A percentile compares a stretch with the other conserved stretches of the same genome.
phyloP scores from a whole-genome alignment of 1,140 invertebrate genomes.

The Heterodera carotae region DNA sequence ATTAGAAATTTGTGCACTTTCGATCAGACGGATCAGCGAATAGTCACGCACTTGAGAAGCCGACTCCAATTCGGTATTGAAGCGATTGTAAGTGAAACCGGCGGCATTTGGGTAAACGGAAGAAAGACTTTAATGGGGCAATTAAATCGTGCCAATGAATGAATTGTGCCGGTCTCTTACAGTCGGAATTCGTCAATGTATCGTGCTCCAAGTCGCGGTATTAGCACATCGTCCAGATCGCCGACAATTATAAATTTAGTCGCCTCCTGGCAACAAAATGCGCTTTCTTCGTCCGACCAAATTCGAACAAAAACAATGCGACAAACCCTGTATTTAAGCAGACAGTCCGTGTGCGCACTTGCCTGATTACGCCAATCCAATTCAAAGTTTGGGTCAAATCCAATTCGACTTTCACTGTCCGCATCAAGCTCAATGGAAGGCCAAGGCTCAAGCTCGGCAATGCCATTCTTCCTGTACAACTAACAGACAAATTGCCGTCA shows the following conservation, averaged over 20 bases:
- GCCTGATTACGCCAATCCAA: conserved; percentile 58
- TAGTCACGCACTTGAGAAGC: conserved; percentile 10
- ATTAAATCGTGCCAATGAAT: not conserved
- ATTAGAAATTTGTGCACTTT: conserved; percentile 32
- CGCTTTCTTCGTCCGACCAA: not conserved
- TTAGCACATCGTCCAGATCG: conserved; percentile 56
- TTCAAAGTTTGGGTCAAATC: conserved; percentile 55
- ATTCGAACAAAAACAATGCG: too few species aligned
- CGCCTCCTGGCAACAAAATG: conserved; percentile 44
- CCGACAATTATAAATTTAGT: conserved; percentile 56
- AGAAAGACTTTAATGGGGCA: not conserved
- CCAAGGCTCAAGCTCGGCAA: conserved; percentile 47
- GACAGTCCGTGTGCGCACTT: conserved; percentile 58
- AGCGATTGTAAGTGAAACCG: conserved; percentile 52
- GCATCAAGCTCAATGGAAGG: conserved; percentile 36
- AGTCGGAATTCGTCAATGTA: conserved; percentile 53
- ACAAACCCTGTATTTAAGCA: conserved; percentile 57
- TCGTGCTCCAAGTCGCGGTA: conserved; percentile 47
- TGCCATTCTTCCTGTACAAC: conserved; percentile 42
- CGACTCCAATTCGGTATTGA: conserved; percentile 47
- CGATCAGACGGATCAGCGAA: not conserved
- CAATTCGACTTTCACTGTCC: not conserved
- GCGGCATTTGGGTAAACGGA: conserved; percentile 39
- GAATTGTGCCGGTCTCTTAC: not conserved
- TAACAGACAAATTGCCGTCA: not conserved